Evolutionary conservation across 1,140 invertebrate genomes (phyloP).

Genomic region (Conus ventricosus): DNA sequence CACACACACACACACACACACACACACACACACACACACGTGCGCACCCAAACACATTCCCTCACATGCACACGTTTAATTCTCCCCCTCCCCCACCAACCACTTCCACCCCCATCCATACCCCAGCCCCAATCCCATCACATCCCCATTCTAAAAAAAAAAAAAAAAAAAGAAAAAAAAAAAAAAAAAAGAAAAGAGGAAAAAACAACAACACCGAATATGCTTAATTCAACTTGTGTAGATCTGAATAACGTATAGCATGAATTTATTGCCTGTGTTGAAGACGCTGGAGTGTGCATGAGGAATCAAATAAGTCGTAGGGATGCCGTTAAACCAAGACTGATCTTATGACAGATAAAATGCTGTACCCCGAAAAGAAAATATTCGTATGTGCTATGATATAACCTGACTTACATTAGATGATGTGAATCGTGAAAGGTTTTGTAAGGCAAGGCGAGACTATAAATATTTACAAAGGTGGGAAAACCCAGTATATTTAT

Average conservation of each 20-base stretch:
- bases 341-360: neutral
- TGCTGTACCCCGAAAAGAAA: neutral
- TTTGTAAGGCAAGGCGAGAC: no score
- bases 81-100: no score
- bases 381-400: neutral
- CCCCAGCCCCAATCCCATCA: no score
- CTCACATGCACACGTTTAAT: neutral
- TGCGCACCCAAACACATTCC: neutral
- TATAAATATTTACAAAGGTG: no score
- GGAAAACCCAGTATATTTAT: no score
- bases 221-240: neutral
- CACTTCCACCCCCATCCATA: no score
- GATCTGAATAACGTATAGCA: neutral
- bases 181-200: no score
- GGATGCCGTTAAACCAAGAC: neutral
- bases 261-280: neutral
- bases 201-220: neutral
- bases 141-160: no score
- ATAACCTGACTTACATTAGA: no score
- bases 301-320: neutral
- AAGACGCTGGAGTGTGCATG: neutral
- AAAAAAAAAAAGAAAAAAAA: no score
- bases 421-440: no score
- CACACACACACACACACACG: constrained; percentile 1
- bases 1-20: neutral